Percentiles rank a stretch among this genome's conserved stretches.
These are phyloP conservation scores for Onthophagus sagittarius DNA, from an alignment of 2,888 invertebrate species.

Conservation along the genomic window DNA sequence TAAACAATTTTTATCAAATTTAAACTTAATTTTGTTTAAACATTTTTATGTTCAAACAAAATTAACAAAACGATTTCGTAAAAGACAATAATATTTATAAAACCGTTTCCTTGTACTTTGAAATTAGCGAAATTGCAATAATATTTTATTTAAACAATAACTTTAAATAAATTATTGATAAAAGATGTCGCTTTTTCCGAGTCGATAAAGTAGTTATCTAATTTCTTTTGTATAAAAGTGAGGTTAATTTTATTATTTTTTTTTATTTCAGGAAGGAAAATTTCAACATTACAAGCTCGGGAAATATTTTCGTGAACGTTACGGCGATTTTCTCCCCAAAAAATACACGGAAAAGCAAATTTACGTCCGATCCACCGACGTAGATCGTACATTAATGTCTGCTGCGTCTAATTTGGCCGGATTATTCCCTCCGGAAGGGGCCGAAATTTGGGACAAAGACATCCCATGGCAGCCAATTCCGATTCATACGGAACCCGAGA, in stretches of 20 bases:
- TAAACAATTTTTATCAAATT: too few relatives aligned
- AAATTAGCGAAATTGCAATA: too few relatives aligned
- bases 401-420: slow-evolving; percentile 79
- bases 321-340: slow-evolving; percentile 57
- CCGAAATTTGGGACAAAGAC: slow-evolving; percentile 58
- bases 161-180: too few relatives aligned
- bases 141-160: too few relatives aligned
- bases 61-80: too few relatives aligned
- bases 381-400: slow-evolving; percentile 87
- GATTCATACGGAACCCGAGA: slow-evolving; percentile 64
- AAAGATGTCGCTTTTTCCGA: too few relatives aligned
- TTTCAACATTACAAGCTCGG: slow-evolving; percentile 72
- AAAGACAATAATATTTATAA: too few relatives aligned
- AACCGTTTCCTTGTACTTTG: too few relatives aligned
- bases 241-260: slow-evolving; percentile 16
- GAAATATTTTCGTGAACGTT: slow-evolving; percentile 68
- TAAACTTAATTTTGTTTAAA: too few relatives aligned
- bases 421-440: slow-evolving; percentile 61
- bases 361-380: slow-evolving; percentile 71
- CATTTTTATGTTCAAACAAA: too few relatives aligned
- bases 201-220: too few relatives aligned
- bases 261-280: slow-evolving; percentile 63
- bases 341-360: slow-evolving; percentile 58
- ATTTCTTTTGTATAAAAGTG: too few relatives aligned
- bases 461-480: slow-evolving; percentile 77